Evolutionary conservation across 2,113 vertebrate species (phyloP), one percentile per base, ranked within the genome.

Genomic region (Oreotragus oreotragus): DNA sequence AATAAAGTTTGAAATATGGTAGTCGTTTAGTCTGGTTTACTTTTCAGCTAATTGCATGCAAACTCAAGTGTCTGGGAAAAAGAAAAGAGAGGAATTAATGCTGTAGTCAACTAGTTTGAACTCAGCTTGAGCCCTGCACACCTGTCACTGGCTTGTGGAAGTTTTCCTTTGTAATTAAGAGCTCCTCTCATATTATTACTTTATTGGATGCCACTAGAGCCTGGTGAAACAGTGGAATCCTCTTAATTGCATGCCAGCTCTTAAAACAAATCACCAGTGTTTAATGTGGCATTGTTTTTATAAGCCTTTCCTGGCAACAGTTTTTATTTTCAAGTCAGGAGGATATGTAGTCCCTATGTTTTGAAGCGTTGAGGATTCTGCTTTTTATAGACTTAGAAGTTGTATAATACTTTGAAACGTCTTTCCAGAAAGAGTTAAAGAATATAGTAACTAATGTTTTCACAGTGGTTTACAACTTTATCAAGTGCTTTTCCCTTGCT

Each of bases 131-230:
- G 96, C 47, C 53, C 66, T 53, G 62, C 96, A 98, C 98, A 99
- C 98, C 98, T 99, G 98, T 97, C 97, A 97, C 96, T 98, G 39
- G 80, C 98, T 98, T 98, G 94, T 90, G 58, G 97, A 98, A 91
- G 95, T 88, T 98, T 98, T 96, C 90, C 96, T 98, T 97, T 27
- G 36, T 98, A 99, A 98, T 99, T 98, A 99, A 98, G 98, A 98
- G 94, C 88, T 95, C 95, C 97, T 98, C 94, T 96, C 86, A 73
- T 98, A 98, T 98, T 99, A 98, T 98, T 98, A 96, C 95, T 98
- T 99, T 98, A 98, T 98, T 99, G 98, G 97, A 87, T 98, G 96
- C 97, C 97, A 83, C 70, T 81, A 95, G 97, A 98, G 88, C 93
- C 94, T 97, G 97, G 95, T 98, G 97, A 98, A 98, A 98, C 97